Conservation (phyloP, 2,797 vertebrate species). For the Spinus pinus region DNA sequence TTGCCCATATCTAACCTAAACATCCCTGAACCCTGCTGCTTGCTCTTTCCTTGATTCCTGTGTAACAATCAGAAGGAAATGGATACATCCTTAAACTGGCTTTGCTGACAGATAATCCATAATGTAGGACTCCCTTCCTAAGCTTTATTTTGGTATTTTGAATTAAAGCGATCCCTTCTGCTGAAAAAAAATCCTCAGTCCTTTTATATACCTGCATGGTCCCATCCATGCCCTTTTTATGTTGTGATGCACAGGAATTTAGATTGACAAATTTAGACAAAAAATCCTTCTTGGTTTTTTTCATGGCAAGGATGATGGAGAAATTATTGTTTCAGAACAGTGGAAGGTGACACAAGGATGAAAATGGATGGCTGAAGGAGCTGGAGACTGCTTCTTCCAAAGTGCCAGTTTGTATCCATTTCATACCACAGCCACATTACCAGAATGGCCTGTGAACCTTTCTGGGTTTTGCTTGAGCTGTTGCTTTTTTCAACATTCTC, state of each 20-base stretch:
- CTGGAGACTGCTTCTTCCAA: not conserved
- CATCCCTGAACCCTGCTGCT: not conserved
- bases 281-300: not conserved
- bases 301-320: not conserved
- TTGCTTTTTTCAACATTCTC: not conserved
- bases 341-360: not conserved
- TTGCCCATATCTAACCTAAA: not conserved
- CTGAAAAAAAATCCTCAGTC: not conserved
- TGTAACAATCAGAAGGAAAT: not conserved
- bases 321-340: not conserved
- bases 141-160: not conserved
- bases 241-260: not conserved
- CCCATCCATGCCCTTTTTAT: not conserved
- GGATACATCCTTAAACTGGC: fast-evolving
- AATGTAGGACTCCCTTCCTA: not conserved
- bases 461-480: not conserved
- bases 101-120: not conserved
- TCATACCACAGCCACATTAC: not conserved
- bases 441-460: not conserved
- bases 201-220: not conserved
- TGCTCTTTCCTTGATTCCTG: fast-evolving
- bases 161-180: not conserved
- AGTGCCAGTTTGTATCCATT: not conserved
- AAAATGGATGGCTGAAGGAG: not conserved
- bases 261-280: not conserved